Conservation (phyloP, 2,113 vertebrate genomes). For the Entelurus aequoreus region DNA sequence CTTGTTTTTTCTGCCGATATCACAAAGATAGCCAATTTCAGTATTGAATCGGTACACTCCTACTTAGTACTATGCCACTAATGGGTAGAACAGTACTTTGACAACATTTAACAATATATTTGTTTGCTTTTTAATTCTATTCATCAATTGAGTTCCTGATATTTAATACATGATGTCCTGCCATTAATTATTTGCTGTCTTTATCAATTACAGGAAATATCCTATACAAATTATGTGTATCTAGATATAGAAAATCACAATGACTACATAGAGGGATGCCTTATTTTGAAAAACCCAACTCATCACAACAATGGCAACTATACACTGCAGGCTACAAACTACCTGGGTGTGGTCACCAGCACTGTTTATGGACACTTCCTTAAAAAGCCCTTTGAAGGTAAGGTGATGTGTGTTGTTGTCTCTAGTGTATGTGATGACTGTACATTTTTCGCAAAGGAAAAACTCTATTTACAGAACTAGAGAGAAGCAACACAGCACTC, state of each 20-base stretch:
- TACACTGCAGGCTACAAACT: slow-evolving; percentile 86
- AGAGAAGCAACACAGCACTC: not conserved
- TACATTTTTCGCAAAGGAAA: too few species aligned
- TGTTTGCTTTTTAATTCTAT: too few species aligned
- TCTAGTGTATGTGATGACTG: not conserved
- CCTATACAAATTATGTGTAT: slow-evolving; percentile 78
- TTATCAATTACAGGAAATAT: slow-evolving; percentile 64
- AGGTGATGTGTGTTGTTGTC: not conserved
- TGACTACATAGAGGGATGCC: slow-evolving; percentile 86
- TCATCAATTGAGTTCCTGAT: not conserved
- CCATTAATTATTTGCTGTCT: not conserved
- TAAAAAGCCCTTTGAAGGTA: slow-evolving; percentile 64
- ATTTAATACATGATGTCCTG: not conserved
- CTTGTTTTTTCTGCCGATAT: too few species aligned
- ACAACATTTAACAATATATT: too few species aligned
- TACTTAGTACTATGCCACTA: too few species aligned
- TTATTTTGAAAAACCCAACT: slow-evolving; percentile 90
- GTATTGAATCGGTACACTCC: too few species aligned
- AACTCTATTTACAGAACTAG: not conserved
- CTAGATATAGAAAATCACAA: slow-evolving; percentile 81
- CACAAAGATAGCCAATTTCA: too few species aligned
- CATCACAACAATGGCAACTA: slow-evolving; percentile 98
- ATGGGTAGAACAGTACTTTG: too few species aligned
- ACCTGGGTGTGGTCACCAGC: slow-evolving; percentile 79
- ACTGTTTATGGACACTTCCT: slow-evolving; percentile 91